Percentiles rank a stretch among this genome's conserved stretches.
Conservation (phyloP, 2,797 vertebrate species). For the Poecilia velifera region DNA sequence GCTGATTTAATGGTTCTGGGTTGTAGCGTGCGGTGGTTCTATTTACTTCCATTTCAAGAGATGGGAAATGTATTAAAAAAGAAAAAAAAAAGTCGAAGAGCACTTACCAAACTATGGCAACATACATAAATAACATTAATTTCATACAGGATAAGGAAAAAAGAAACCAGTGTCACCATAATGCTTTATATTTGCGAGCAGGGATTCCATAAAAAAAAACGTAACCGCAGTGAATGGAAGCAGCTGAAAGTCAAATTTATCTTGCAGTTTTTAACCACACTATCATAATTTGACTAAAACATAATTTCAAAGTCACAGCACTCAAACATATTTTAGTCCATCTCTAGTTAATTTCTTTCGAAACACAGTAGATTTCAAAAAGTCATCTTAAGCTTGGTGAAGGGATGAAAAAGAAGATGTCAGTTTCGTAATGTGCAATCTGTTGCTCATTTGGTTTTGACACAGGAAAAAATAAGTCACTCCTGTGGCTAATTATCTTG, state of each 20-base stretch:
- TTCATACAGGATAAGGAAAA: not conserved
- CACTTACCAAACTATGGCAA: not conserved
- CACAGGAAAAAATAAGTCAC: not conserved
- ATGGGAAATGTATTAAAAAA: not conserved
- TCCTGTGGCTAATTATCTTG: not conserved
- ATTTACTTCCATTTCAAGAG: not conserved
- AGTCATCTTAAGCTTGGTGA: not conserved
- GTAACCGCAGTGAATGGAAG: not conserved
- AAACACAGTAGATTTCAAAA: not conserved
- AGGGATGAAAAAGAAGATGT: not conserved
- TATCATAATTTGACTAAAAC: not conserved
- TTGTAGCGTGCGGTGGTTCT: not conserved
- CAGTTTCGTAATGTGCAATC: not conserved
- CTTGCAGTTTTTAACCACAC: not conserved
- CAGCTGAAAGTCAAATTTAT: not conserved
- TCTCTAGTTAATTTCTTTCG: not conserved
- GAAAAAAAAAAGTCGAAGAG: not conserved
- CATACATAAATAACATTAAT: not conserved
- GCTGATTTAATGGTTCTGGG: too few relatives aligned
- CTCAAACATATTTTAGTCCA: not conserved
- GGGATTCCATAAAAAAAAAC: not conserved
- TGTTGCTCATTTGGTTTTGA: not conserved
- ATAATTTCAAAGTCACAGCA: not conserved
- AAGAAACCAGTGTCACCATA: not conserved
- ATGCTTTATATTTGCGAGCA: not conserved